Evolutionary conservation across 37 sponge, comb jelly and placozoan species (phyloP), one percentile per base, ranked within the genome.

Genomic region (Petrosia ficiformis): DNA sequence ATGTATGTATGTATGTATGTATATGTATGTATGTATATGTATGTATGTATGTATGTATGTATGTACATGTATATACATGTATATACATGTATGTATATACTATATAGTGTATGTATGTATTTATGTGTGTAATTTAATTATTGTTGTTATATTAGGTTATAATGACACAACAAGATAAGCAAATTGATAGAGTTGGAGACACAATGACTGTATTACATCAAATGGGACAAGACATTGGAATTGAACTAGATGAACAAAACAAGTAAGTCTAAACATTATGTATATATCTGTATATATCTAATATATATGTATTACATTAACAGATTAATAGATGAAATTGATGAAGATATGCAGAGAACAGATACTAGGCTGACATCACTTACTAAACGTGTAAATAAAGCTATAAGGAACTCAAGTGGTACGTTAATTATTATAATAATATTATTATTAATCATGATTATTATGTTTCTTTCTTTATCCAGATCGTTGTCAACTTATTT

Each of bases 201-300:
- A 80, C 81, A 40, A 78, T 94, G 8, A 44, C 39, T 43, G 82
- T 82, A 5, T 84, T 94, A 42, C 82, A 83, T 21, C 76, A 80
- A 74, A 94, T 94, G 82, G 95, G 93, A 21, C 82, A 91, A 44
- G 77, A 86, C 37, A 94, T 94, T 43, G 95, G 92, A 22, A 80
- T 80, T 59, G 95, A 94, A 39, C 71, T 91, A 61, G 92, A 90
- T n/a, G 85, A 87, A 61, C 95, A 94, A 41, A 78, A 81, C 57
- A 63, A 77, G 93, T 93, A 44, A 72, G 92, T 85, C 8, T 24
- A 4, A 22, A 36, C 28, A 36, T 29, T 39, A 25, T 48, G 60
- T 38, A 63, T 61, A 8, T 14, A n/a, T 61, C 54, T 35, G 72
- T 80, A n/a, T 37, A 57, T 61, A 14, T 72, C 21, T 34, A 41